Evolutionary conservation across 2,797 vertebrate species (phyloP), one percentile per base, ranked within the genome.

Genomic region (Lindbergichthys nudifrons): DNA sequence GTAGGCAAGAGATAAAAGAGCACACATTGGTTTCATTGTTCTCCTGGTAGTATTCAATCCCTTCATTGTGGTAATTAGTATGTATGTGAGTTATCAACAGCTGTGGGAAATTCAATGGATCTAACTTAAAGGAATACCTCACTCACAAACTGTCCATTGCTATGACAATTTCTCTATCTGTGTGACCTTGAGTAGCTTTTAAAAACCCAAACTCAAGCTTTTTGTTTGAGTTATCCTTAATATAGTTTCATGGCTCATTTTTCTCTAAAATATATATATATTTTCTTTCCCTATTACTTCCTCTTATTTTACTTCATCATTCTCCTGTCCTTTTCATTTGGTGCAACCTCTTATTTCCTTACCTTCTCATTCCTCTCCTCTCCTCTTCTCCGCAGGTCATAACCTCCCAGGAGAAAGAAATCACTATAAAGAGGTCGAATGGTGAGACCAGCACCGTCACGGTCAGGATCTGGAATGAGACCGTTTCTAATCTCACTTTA

Each of bases 401-500:
- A 76, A 96, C 96, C 21, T 96, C 96, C 13, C 96, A 96, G 79
- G 96, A 96, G 80, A 95, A 95, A 57, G 95, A 95, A 78, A 95
- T 96, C 78, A 96, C 95, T 39, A 94, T 96, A 62, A 95, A 95
- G 78, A 91, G 83, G 53, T 77, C 95, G 0, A 96, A 96, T 3
- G 96, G 96, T 0, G 96, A 96, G 83, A 96, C 95, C 45, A 95
- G 92, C 23, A 96, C 95, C 0, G 93, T 96, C 39, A 96, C 95
- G 5, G 95, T 96, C 62, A 87, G 96, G 75, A 93, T 96, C 83
- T 96, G 96, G 96, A 96, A 96, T 19, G 96, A 96, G 87, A 96
- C 96, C 0, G 96, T 96, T 39, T 96, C 96, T 70, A 96, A 96
- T 86, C 87, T 96, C 32, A 96, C 96, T 15, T 88, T 96, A 7